Evolutionary conservation across 2,888 invertebrate species (phyloP).

Genomic region (Brassicogethes aeneus): DNA sequence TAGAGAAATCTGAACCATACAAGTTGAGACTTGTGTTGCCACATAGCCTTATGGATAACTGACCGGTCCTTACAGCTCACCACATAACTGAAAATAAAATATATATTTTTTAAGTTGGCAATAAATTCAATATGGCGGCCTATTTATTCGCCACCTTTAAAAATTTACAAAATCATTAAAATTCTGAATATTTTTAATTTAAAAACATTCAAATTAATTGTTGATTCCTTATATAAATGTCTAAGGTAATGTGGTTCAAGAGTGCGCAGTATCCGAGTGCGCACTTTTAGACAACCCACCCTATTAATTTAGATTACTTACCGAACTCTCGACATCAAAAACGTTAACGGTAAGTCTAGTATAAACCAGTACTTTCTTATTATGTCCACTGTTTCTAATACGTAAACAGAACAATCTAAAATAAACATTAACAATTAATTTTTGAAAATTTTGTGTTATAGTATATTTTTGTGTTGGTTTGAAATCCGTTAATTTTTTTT

Average conservation of each 20-base stretch:
- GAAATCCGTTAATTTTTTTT: too few relatives aligned
- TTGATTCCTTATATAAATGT: too few relatives aligned
- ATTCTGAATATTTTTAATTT: too few relatives aligned
- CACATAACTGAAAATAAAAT: conserved; percentile 49
- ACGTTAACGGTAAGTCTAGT: conserved; percentile 75
- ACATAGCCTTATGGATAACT: conserved; percentile 69
- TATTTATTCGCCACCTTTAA: too few relatives aligned
- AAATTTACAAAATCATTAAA: conserved; percentile 4
- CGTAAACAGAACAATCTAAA: conserved; percentile 74
- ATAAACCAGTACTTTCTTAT: conserved; percentile 78
- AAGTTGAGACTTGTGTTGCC: conserved; percentile 80
- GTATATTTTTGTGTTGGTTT: too few relatives aligned
- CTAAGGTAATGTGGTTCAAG: too few relatives aligned
- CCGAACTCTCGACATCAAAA: conserved; percentile 69
- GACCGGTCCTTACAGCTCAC: conserved; percentile 52
- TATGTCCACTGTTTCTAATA: conserved; percentile 76
- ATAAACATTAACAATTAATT: conserved; percentile 19
- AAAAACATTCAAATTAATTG: too few relatives aligned
- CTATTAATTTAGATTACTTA: conserved; percentile 37
- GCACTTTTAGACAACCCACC: too few relatives aligned
- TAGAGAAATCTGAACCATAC: conserved; percentile 92
- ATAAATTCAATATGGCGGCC: too few relatives aligned
- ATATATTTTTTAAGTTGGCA: neutral
- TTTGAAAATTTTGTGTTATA: too few relatives aligned
- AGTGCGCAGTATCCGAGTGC: too few relatives aligned